Evolutionary conservation across 2,888 invertebrate genomes (phyloP), one percentile per base, ranked within the genome.

Genomic region (Pandemis cinnamomeana): DNA sequence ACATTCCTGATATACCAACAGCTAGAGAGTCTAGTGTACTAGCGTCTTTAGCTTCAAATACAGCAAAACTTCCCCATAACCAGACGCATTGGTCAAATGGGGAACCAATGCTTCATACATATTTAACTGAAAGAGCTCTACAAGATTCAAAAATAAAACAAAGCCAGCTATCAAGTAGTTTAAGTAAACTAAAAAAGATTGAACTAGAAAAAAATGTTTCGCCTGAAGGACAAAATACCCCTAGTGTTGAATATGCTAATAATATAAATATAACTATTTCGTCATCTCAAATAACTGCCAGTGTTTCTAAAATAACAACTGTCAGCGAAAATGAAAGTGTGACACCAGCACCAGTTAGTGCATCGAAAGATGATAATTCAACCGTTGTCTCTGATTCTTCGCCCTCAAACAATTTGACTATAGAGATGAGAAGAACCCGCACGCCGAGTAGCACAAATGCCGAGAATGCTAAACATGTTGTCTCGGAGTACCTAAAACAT

Each of bases 101-200:
- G 53, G 96, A 96, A 78, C 95, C 95, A 7, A 95, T 96, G 94
- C 89, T 97, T 70, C 96, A 96, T 78, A 96, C 96, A 0, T 97
- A 97, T 87, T 93, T 97, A 67, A 96, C 96, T 1, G 97, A 97
- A 83, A 94, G 96, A 82, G 96, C 97, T 15, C 90, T 97, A 67
- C 95, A 96, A 83, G 96, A 96, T 84, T 95, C 96, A 55, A 96
- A 95, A 87, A 96, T 96, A 75, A 97, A 97, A 86, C 96, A 96
- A 84, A 95, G 95, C 78, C 96, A 96, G 84, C 87, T 94, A 71
- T 89, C 91, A 61, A 85, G 88, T 74, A 91, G 81, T 77, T 83
- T 89, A 77, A 88, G 85, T 76, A 93, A 91, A 87, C 77, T 87
- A 75, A 89, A 87, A 77, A 93, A 92, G 84, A 78, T 88, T 27